Base-by-base conservation (phyloP, 2,888 invertebrate species). In the Pilophorus perplexus region DNA sequence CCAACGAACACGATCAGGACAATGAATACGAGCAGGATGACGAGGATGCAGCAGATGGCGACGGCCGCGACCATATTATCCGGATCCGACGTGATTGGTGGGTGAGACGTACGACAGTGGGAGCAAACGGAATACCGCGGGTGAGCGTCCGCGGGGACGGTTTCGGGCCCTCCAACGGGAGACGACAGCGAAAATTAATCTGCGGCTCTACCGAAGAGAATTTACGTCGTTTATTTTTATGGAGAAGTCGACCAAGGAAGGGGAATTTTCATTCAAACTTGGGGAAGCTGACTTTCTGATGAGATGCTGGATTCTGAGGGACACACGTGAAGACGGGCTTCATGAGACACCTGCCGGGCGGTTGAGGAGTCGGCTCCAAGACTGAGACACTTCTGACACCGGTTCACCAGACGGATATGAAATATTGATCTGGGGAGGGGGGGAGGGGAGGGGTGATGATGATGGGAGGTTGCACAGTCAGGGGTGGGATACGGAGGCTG, bases 1-100 rank as follows among this genome's bases (percentile, higher is more conserved):
- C 89, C 89, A 70, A 89, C 86, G 71, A 89, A 87, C 74, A 89
- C 88, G 78, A 89, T 89, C 75, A 89, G 84, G 72, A 89, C 84
- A 74, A 89, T 89, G 80, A 90, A 90, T 72, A 89, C 89, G 72
- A 87, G 85, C 76, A 89, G 80, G 72, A 90, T 82, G 77, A 89
- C 86, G 75, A 89, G 81, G 75, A 90, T 88, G 78, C 89, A 89
- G 80, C 89, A 89, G 74, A 90, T 88, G 74, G 89, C 89, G 74
- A 90, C 89, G 71, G 88, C 89, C 71, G 88, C 89, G 76, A 89
- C 86, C 89, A 89, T 89, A 74, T 74, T 78, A 72, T 80, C 60
- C 28, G 69, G 57, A 42, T 64, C 69, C 23, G 69, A 69, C 68
- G 57, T 59, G 54, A 46, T 64, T 28, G 52, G 46, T 22, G 48